Percentiles rank a stretch among this genome's conserved stretches.
These are phyloP conservation scores for Whitmania pigra DNA, from an alignment of 1,140 invertebrate genomes.

Conservation along the genomic window DNA sequence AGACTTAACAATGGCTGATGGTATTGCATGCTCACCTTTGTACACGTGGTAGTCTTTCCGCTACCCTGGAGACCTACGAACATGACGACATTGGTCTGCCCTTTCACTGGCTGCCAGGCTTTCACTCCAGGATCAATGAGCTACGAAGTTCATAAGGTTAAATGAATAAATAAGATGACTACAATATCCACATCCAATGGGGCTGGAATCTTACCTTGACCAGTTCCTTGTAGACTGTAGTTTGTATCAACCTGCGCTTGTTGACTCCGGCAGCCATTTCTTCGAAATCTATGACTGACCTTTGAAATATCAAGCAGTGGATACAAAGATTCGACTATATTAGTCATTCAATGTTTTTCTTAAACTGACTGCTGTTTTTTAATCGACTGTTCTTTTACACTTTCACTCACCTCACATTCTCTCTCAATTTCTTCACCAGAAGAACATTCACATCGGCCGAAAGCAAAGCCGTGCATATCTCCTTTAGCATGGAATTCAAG, in stretches of 20 bases:
- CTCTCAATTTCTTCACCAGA: slow-evolving; percentile 84
- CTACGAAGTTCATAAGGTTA: slow-evolving; percentile 43
- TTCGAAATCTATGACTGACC: slow-evolving; percentile 91
- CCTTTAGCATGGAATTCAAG: slow-evolving; percentile 96
- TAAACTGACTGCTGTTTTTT: neutral
- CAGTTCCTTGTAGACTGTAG: slow-evolving; percentile 94
- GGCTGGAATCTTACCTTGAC: slow-evolving; percentile 60
- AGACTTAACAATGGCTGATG: neutral
- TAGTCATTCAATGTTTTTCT: neutral
- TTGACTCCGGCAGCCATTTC: slow-evolving; percentile 99
- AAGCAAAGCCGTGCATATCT: slow-evolving; percentile 88
- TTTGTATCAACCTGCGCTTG: slow-evolving; percentile 96
- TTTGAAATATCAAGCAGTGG: slow-evolving; percentile 27
- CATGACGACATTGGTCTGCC: slow-evolving; percentile 92
- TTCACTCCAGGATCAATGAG: slow-evolving; percentile 96
- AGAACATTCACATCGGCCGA: slow-evolving; percentile 98
- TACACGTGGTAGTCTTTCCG: slow-evolving; percentile 99
- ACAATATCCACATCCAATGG: no score
- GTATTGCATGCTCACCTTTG: slow-evolving; percentile 53
- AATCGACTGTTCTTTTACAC: neutral
- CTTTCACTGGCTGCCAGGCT: slow-evolving; percentile 88
- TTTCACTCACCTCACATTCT: slow-evolving; percentile 72
- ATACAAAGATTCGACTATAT: neutral
- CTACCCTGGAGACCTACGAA: slow-evolving; percentile 97
- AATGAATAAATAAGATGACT: neutral